phyloP scores from a whole-genome alignment of 2,888 invertebrate species.

The Nymphalis urticae region DNA sequence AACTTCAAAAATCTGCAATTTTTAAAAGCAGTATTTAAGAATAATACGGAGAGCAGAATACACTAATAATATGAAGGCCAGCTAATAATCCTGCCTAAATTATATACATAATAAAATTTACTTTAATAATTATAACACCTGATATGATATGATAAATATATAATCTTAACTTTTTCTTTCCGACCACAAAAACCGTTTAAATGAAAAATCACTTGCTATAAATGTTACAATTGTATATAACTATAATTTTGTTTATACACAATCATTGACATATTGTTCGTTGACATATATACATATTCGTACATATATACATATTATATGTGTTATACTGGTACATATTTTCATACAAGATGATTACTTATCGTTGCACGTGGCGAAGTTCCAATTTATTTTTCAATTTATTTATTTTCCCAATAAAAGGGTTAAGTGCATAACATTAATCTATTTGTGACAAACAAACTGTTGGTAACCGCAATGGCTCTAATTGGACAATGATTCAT shows the following conservation, averaged over 20 bases:
- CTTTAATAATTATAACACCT: not conserved
- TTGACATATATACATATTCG: too few species aligned
- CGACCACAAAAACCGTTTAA: not conserved
- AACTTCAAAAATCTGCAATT: too few species aligned
- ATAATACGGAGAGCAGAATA: not conserved
- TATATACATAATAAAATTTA: not conserved
- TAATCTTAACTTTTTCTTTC: not conserved
- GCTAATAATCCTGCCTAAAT: not conserved
- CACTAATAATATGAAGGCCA: not conserved
- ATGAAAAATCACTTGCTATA: too few species aligned
- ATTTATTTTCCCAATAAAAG: conserved; percentile 21
- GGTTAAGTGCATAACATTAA: conserved; percentile 38
- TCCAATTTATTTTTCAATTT: conserved; percentile 32
- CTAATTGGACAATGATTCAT: conserved; percentile 36
- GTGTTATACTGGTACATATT: too few species aligned
- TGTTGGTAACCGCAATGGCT: conserved; percentile 37
- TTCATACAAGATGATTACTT: not conserved
- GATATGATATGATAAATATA: not conserved
- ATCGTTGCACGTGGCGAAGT: conserved; percentile 38
- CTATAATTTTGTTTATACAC: too few species aligned
- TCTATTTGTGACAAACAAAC: conserved; percentile 38
- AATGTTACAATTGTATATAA: too few species aligned
- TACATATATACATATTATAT: too few species aligned
- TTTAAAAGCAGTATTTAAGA: not conserved
- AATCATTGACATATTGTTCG: too few species aligned